These are phyloP conservation scores for Steromphala cineraria DNA, from an alignment of 2,888 invertebrate species.

Conservation along the genomic window DNA sequence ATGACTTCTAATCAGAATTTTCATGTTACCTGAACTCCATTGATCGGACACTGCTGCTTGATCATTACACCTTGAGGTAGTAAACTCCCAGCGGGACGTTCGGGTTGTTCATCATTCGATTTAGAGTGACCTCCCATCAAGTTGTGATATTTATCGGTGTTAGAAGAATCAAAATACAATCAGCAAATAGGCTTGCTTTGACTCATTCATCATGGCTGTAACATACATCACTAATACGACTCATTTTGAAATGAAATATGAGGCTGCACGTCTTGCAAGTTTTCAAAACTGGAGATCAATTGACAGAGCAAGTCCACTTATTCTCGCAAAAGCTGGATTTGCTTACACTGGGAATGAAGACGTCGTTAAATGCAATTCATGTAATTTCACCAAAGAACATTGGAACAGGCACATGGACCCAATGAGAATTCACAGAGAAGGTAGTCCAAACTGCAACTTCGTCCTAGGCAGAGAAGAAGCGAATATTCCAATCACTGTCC, in stretches of 20 bases:
- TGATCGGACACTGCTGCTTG: no score
- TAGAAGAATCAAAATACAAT: no score
- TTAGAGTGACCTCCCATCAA: no score
- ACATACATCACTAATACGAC: no score
- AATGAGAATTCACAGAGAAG: background rate
- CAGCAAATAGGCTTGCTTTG: no score
- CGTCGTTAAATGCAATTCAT: constrained; percentile 10
- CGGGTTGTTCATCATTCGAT: no score
- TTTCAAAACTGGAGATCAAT: background rate
- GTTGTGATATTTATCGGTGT: no score
- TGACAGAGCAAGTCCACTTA: constrained; percentile 17
- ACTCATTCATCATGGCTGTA: no score
- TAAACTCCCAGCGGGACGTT: no score
- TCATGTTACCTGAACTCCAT: no score
- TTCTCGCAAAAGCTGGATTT: constrained; percentile 19
- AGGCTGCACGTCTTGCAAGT: background rate
- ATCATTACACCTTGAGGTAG: no score
- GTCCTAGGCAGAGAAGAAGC: background rate
- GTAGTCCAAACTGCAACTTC: constrained; percentile 7
- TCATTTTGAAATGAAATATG: background rate
- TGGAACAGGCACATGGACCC: background rate
- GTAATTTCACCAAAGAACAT: background rate
- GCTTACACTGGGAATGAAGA: constrained; percentile 1
- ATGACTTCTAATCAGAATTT: background rate
- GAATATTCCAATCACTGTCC: constrained; percentile 7